Evolutionary conservation across 2,888 invertebrate genomes (phyloP).

Genomic region (Panzeria rudis): DNA sequence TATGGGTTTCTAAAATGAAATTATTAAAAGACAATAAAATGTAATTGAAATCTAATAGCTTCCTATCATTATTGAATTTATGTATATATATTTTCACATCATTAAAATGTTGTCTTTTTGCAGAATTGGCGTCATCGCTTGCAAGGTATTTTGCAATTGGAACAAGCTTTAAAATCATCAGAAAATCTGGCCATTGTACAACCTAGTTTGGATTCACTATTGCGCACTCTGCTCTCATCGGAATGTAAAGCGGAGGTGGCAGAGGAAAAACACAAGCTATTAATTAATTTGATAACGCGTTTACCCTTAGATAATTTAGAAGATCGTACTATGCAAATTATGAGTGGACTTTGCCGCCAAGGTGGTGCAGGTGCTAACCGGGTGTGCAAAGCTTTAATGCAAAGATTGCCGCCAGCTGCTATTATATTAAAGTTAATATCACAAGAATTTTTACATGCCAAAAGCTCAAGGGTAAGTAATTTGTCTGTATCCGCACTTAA

Average conservation of each 20-base stretch:
- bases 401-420: constrained; percentile 83
- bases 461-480: constrained; percentile 83
- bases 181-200: constrained; percentile 85
- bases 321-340: constrained; percentile 82
- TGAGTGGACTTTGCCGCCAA: constrained; percentile 83
- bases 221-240: constrained; percentile 87
- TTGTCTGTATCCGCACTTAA: constrained; percentile 7
- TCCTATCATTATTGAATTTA: constrained; percentile 35
- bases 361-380: constrained; percentile 83
- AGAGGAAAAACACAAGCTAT: constrained; percentile 81
- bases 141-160: constrained; percentile 80
- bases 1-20: constrained; percentile 52
- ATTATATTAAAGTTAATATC: constrained; percentile 83
- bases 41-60: constrained; percentile 40
- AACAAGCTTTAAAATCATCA: constrained; percentile 84
- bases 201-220: constrained; percentile 86
- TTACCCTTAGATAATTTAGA: constrained; percentile 83
- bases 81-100: background rate
- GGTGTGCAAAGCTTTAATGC: constrained; percentile 84
- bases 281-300: constrained; percentile 82
- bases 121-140: constrained; percentile 83
- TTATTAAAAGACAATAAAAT: constrained; percentile 60
- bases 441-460: constrained; percentile 83
- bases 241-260: constrained; percentile 85
- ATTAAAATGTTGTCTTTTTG: constrained; percentile 11